phyloP scores from a whole-genome alignment of 2,888 invertebrate species.

The Netelia inedita region DNA sequence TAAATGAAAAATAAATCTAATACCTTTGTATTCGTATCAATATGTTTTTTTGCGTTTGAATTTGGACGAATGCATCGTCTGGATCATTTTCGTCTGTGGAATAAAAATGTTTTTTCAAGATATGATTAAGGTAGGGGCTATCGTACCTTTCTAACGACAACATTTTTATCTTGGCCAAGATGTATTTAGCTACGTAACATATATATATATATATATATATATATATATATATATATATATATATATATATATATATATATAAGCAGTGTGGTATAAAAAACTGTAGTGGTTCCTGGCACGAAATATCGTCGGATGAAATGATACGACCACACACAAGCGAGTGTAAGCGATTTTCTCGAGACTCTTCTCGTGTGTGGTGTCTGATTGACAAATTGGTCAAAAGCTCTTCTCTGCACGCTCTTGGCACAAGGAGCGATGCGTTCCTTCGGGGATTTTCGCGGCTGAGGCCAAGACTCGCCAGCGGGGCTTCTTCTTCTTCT shows the following conservation, averaged over 20 bases:
- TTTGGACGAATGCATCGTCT: constrained; percentile 26
- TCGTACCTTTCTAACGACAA: constrained; percentile 57
- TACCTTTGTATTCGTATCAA: background rate
- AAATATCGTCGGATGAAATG: constrained; percentile 58
- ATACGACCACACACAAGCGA: constrained; percentile 75
- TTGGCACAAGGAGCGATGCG: constrained; percentile 73
- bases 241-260: constrained; percentile 10
- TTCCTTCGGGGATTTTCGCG: constrained; percentile 80
- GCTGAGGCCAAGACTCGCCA: constrained; percentile 57
- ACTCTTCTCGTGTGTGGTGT: constrained; percentile 77
- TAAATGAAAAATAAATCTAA: background rate
- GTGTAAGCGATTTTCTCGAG: constrained; percentile 71
- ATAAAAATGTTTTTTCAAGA: constrained; percentile 42
- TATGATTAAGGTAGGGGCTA: constrained; percentile 45
- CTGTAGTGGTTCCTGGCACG: constrained; percentile 47
- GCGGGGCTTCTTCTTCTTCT: constrained; percentile 42
- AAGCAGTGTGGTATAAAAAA: constrained; percentile 32
- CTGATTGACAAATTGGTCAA: constrained; percentile 77
- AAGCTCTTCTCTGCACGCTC: constrained; percentile 52
- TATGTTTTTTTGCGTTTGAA: background rate
- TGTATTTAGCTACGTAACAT: constrained; percentile 12
- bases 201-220: constrained; percentile 7
- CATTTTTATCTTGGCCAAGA: constrained; percentile 54
- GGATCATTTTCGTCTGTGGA: background rate
- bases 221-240: constrained; percentile 17